A percentile compares a stretch with the other conserved stretches of the same genome.
Evolutionary conservation across 1,140 invertebrate genomes (phyloP).

Genomic region (Homalodisca vitripennis): DNA sequence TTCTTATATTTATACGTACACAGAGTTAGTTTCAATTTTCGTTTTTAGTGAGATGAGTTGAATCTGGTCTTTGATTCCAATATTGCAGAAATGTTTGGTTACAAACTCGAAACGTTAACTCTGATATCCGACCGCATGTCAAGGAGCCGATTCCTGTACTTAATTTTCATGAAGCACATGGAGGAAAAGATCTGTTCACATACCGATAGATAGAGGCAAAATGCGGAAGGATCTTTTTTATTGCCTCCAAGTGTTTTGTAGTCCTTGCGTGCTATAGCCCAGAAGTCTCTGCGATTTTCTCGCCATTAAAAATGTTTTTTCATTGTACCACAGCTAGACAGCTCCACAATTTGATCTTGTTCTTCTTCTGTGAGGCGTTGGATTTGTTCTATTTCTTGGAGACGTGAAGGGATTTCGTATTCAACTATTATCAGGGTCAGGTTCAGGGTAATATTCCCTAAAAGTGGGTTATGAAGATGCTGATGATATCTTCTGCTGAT

Average conservation of each 20-base stretch:
- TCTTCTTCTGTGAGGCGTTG: neutral
- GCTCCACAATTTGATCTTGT: neutral
- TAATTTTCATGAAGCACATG: no score
- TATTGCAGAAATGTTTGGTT: no score
- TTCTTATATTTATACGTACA: no score
- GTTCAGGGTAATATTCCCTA: neutral
- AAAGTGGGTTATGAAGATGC: neutral
- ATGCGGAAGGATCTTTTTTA: no score
- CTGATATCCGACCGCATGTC: no score
- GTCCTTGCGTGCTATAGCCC: neutral
- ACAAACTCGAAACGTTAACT: no score
- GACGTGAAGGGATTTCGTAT: neutral
- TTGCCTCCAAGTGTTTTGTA: neutral
- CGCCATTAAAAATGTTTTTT: neutral
- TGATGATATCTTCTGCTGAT: neutral
- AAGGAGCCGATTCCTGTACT: no score
- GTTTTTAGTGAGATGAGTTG: no score
- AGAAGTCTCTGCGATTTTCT: neutral
- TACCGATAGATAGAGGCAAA: no score
- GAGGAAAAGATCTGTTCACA: no score
- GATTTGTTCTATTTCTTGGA: neutral
- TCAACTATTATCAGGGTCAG: neutral
- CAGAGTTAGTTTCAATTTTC: no score
- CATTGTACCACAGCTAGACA: neutral
- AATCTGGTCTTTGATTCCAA: no score